A percentile compares a stretch with the other conserved stretches of the same genome.
Evolutionary conservation across 92 coral and sea anemone genomes (phyloP).

Genomic region (Zoanthus solanderi): DNA sequence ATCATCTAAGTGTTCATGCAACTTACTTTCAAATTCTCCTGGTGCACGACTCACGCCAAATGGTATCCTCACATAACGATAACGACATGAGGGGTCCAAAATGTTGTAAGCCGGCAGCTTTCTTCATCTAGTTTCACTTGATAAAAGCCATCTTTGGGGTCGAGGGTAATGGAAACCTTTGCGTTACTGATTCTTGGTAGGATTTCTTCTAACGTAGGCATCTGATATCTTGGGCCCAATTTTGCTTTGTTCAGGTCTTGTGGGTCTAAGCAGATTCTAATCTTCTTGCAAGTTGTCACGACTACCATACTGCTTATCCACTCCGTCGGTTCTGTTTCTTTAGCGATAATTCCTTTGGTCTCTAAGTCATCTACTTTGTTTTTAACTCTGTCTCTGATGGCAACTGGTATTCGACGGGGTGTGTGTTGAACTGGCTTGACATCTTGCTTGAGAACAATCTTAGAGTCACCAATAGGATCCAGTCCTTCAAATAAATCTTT

Average conservation of each 20-base stretch:
- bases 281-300: slow-evolving; percentile 30
- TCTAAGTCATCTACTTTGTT: slow-evolving; percentile 31
- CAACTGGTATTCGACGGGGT: slow-evolving; percentile 14
- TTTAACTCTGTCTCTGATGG: slow-evolving; percentile 25
- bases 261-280: slow-evolving; percentile 45
- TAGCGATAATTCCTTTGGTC: neutral
- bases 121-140: slow-evolving; percentile 4
- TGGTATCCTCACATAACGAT: too few species aligned
- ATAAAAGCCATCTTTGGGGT: slow-evolving; percentile 31
- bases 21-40: too few species aligned
- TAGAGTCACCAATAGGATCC: slow-evolving; percentile 27
- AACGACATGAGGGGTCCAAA: neutral
- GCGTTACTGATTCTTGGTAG: slow-evolving; percentile 30
- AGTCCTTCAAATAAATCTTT: slow-evolving; percentile 40
- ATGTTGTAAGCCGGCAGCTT: neutral
- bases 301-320: neutral
- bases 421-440: slow-evolving; percentile 2
- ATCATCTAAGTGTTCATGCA: neutral
- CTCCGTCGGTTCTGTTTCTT: neutral
- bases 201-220: slow-evolving; percentile 32
- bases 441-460: slow-evolving; percentile 15
- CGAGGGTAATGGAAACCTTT: slow-evolving; percentile 7
- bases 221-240: too few species aligned
- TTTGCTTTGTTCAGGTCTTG: slow-evolving; percentile 20
- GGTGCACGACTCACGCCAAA: too few species aligned